Base-by-base conservation (phyloP, 2,888 invertebrate species). In the Tolmerus cingulatus region DNA sequence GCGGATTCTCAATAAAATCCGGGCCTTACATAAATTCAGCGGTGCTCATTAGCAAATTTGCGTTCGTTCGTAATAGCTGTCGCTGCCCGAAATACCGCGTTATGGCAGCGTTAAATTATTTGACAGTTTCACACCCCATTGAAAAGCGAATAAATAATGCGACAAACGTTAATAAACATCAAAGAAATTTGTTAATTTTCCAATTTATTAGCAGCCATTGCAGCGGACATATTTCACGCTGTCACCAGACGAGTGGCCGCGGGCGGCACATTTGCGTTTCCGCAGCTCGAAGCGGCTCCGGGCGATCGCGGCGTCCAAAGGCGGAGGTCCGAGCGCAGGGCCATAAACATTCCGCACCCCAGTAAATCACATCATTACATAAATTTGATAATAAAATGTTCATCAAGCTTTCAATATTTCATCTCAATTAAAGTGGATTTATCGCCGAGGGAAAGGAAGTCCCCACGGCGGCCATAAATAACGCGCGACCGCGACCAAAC, bases 401-500 rank as follows among this genome's bases (percentile, higher is more conserved):
- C 81, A 57, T 81, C 51, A 87, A 79, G 55, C 82, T 57, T 77
- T 87, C 84, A 81, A 87, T 86, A 86, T 86, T 79, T 86, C 86
- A 86, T 86, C 78, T 86, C 78, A 86, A 86, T 86, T 86, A 86
- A 86, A 79, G 40, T 23, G 86, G 30, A 79, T 86, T 86, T 86
- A 86, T 86, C 66, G 66, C 55, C 37, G 74, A 55, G 84, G 30
- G 85, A 74, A 74, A 85, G 46, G 74, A 85, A 74, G 74, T 74
- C 30, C 74, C 74, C 46, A 30, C 86, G 34, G 77, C 77, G 86
- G 55, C 77, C 76, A 86, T 86, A 86, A 86, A 86, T 86, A 86
- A 86, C 76, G 55, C 40, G 51, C 51, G 77, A 86, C 86, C 86
- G 74, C 85, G 77, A 86, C 86, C 77, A 86, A 85, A 86, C 77